Evolutionary conservation across 2,113 vertebrate species (phyloP).

Genomic region (Toxostoma redivivum): DNA sequence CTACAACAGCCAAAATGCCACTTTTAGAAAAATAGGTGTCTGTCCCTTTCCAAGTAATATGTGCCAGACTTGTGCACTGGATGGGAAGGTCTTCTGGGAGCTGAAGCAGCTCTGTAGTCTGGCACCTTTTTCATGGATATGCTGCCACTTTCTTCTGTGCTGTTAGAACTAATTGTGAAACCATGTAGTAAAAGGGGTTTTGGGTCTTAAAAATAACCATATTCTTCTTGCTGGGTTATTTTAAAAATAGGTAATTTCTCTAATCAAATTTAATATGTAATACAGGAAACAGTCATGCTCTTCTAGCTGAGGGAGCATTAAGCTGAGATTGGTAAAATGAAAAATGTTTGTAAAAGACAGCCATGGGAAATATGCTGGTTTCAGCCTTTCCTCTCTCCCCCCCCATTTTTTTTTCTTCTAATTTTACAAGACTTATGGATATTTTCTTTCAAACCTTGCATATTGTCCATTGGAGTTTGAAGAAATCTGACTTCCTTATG

Average conservation of each 20-base stretch:
- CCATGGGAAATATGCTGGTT: background rate
- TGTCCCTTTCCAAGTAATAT: background rate
- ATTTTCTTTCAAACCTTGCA: background rate
- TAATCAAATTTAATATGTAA: background rate
- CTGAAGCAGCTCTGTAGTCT: fast-evolving
- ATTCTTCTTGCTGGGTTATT: background rate
- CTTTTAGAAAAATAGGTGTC: background rate
- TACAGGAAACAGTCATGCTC: background rate
- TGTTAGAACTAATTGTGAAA: background rate
- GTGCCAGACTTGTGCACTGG: background rate
- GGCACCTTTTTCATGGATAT: background rate
- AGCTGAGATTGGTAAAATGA: background rate
- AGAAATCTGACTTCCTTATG: background rate
- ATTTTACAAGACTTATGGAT: background rate
- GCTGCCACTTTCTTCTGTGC: background rate
- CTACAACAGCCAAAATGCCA: background rate
- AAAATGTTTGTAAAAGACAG: background rate
- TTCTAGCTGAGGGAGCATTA: background rate
- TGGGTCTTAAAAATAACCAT: background rate
- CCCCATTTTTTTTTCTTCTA: background rate
- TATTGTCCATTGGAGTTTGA: background rate
- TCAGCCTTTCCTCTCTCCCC: background rate
- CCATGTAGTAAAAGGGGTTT: background rate
- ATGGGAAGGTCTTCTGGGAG: background rate
- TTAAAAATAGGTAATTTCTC: background rate